Conservation (phyloP, 1,140 invertebrate genomes). For the Mylabris phalerata region DNA sequence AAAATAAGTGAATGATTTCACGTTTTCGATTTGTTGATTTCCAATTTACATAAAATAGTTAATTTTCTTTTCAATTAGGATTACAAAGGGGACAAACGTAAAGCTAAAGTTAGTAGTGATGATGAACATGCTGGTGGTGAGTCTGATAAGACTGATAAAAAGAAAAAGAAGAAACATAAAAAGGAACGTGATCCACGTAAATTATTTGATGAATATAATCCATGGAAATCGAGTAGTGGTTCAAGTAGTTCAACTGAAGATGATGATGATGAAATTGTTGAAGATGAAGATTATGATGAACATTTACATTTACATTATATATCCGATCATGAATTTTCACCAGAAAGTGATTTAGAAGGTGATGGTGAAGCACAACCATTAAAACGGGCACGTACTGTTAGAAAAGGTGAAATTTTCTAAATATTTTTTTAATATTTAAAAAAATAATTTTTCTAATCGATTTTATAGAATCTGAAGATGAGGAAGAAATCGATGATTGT, state of each 20-base stretch:
- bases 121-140: conserved; percentile 2
- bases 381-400: conserved; percentile 60
- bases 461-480: conserved; percentile 42
- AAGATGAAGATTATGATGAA: conserved; percentile 45
- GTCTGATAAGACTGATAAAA: background rate
- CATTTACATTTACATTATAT: conserved; percentile 63
- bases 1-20: too few species aligned
- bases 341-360: conserved; percentile 61
- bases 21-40: too few species aligned
- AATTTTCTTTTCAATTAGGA: background rate
- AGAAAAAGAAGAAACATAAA: conserved; percentile 37
- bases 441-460: conserved; percentile 5
- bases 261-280: conserved; percentile 53
- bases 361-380: conserved; percentile 50
- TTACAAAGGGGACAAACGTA: background rate
- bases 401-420: conserved; percentile 27
- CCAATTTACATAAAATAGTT: too few species aligned
- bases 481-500: conserved; percentile 61
- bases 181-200: conserved; percentile 52
- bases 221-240: conserved; percentile 62
- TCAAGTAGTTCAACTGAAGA: conserved; percentile 42
- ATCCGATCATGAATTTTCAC: conserved; percentile 89
- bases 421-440: background rate
- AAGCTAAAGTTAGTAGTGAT: background rate
- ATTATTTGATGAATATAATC: conserved; percentile 55